A percentile compares a stretch with the other conserved stretches of the same genome.
phyloP scores from a whole-genome alignment of 2,113 vertebrate genomes.

The Rhinolophus ferrumequinum region DNA sequence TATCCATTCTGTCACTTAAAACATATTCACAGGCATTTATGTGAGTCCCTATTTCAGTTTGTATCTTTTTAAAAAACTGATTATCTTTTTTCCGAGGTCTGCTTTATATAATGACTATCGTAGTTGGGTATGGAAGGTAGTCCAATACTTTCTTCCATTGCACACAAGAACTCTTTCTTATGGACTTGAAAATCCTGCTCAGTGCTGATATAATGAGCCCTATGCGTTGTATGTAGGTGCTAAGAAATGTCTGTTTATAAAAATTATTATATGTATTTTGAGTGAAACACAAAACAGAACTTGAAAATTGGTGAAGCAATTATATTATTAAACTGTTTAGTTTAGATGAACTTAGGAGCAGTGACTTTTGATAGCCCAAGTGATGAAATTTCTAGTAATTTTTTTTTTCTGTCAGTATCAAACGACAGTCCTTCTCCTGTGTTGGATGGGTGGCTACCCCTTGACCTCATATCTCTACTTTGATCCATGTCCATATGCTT shows the following conservation, averaged over 20 bases:
- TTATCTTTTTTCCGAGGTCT: not conserved
- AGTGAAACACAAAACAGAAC: not conserved
- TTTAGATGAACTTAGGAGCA: not conserved
- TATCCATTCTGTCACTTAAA: not conserved
- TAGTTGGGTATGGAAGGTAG: not conserved
- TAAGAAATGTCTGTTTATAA: not conserved
- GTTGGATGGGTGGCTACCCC: not conserved
- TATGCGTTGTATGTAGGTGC: not conserved
- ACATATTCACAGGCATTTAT: not conserved
- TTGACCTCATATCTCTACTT: not conserved
- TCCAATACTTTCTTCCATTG: not conserved
- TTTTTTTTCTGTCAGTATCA: not conserved
- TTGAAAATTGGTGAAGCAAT: not conserved
- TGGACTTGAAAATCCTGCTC: not conserved
- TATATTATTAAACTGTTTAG: not conserved
- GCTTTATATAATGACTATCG: not conserved
- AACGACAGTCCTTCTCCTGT: not conserved
- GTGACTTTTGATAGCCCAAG: not conserved
- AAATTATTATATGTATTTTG: not conserved
- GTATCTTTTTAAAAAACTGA: not conserved
- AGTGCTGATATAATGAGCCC: not conserved
- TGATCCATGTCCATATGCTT: not conserved
- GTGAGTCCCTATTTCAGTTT: conserved; percentile 7
- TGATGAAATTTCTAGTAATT: not conserved
- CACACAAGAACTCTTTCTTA: not conserved